A percentile compares a stretch with the other conserved stretches of the same genome.
phyloP scores from a whole-genome alignment of 1,140 invertebrate genomes.

The Cheumatopsyche charites region DNA sequence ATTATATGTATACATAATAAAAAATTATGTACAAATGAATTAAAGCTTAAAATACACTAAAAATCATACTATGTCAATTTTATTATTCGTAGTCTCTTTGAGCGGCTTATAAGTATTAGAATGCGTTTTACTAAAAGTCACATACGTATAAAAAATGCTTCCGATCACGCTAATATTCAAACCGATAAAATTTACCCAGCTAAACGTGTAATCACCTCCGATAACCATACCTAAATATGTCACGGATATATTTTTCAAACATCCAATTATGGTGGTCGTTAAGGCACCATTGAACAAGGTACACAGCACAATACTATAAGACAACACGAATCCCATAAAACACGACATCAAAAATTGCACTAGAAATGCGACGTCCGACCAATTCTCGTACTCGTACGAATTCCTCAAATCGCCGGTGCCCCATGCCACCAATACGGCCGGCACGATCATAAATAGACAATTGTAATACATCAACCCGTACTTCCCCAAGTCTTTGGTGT shows the following conservation, averaged over 20 bases:
- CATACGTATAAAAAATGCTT: conserved; percentile 80
- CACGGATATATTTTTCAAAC: conserved; percentile 90
- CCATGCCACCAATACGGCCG: conserved; percentile 76
- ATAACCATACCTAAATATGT: conserved; percentile 96
- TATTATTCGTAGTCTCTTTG: background rate
- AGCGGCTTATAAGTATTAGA: background rate
- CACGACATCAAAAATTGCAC: conserved; percentile 88
- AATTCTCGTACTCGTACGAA: conserved; percentile 70
- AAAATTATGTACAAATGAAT: no score
- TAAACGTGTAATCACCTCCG: conserved; percentile 96
- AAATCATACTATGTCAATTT: background rate
- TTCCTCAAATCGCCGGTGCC: conserved; percentile 81
- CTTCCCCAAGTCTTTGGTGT: conserved; percentile 92
- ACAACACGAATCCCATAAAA: conserved; percentile 95
- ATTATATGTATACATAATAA: no score
- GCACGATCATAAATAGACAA: conserved; percentile 92
- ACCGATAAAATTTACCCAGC: conserved; percentile 91
- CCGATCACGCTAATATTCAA: conserved; percentile 88
- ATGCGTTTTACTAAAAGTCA: conserved; percentile 67
- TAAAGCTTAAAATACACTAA: no score
- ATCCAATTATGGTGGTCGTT: conserved; percentile 98
- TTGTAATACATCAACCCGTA: conserved; percentile 98
- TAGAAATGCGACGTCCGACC: conserved; percentile 79
- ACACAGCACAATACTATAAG: conserved; percentile 94
- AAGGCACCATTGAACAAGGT: conserved; percentile 96